Base-by-base conservation (phyloP, 1,140 invertebrate species). In the Diorhabda sublineata region DNA sequence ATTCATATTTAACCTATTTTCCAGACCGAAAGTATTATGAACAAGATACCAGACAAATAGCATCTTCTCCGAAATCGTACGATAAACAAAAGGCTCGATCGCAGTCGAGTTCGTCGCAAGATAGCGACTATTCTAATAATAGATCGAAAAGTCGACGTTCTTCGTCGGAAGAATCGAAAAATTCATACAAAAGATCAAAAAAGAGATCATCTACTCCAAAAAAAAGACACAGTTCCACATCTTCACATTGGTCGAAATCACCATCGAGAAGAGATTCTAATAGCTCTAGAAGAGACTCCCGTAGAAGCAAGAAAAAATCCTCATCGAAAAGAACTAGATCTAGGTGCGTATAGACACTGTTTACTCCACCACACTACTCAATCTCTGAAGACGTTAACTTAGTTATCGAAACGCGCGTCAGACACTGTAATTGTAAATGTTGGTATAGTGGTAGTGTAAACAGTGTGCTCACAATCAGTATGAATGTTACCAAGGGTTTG, bases 151-250 rank as follows among this genome's bases (percentile, higher is more conserved):
- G 70, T 43, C 58, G 59, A 60, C 58, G 66, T n/a, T 69, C 71
- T 44, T 71, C 74, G 3, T 74, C 72, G 2, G 26, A n/a, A 63
- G 72, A 44, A 41, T 42, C 52, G 26, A 67, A 67, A 43, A 64
- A 67, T 11, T 67, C 70, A 5, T 56, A 67, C 41, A 69, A 66
- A 43, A 69, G 67, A 66, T 68, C 68, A 5, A 74, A 74, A 57
- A 66, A 65, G 42, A 62, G 71, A 57, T 69, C 68, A 11, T 47
- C 63, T 45, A 73, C 69, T 41, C 11, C 42, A 44, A 45, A 66
- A 52, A 56, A 62, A 58, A 26, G 59, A 56, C 71, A 41, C 26
- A 58, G 42, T n/a, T n/a, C 66, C 3, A 8, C 58, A 63, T 11
- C 43, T 7, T 69, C 69, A 26, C 71, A 65, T 45, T 69, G 64